These are phyloP conservation scores for Megaustenia siamemsis DNA, from an alignment of 2,888 invertebrate genomes.

Conservation along the genomic window DNA sequence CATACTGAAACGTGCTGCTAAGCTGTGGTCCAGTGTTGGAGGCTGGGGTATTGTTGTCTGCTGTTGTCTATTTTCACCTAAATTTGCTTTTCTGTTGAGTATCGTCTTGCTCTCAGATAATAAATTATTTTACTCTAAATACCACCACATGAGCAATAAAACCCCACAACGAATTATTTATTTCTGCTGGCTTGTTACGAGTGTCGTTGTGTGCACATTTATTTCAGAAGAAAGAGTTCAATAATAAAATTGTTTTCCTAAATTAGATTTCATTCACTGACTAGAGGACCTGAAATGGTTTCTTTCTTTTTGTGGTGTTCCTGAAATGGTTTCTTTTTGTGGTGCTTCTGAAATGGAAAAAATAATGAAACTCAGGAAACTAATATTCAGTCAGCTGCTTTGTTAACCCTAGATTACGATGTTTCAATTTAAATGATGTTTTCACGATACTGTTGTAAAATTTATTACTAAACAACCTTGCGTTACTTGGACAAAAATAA, in stretches of 20 bases:
- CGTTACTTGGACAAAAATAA: too few species aligned
- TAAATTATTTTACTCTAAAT: background rate
- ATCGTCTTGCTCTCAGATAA: background rate
- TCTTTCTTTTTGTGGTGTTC: background rate
- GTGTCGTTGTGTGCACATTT: background rate
- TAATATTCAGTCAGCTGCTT: too few species aligned
- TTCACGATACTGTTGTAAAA: too few species aligned
- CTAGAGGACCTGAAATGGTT: background rate
- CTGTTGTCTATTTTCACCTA: background rate
- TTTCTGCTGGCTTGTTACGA: background rate
- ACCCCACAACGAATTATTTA: background rate
- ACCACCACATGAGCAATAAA: background rate
- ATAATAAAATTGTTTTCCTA: background rate
- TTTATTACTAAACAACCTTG: too few species aligned
- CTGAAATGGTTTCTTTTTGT: background rate
- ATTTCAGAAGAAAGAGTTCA: background rate
- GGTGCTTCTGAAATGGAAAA: background rate
- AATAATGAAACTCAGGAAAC: background rate
- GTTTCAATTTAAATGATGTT: too few species aligned
- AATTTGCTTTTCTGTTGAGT: background rate
- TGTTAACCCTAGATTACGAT: too few species aligned
- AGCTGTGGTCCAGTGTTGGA: background rate
- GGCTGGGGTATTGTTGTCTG: background rate
- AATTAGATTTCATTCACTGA: background rate
- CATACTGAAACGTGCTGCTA: slow-evolving; percentile 2